Base-by-base conservation (phyloP, 2,888 invertebrate genomes). In the Lasioglossum villosulum region DNA sequence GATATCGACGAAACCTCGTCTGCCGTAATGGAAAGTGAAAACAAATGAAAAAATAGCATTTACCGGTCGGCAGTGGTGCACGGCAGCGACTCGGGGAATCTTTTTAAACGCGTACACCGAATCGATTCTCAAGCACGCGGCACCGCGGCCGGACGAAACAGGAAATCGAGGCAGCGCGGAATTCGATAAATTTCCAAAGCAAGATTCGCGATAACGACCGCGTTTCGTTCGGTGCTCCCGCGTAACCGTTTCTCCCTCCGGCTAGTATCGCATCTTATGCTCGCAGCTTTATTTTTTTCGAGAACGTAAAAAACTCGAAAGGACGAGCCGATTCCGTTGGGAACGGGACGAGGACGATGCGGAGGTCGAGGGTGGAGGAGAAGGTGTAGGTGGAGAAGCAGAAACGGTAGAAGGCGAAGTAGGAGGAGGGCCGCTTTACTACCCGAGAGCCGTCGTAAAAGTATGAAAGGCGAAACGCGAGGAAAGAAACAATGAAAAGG, bases 401-500 rank as follows among this genome's bases (percentile, higher is more conserved):
- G 56, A 56, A 56, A 56, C 56, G 56, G 56, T 56, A 27, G 30
- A 30, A 30, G 59, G 27, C 12, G 59, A 4, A 14, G 59, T 19
- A 66, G 30, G 30, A 19, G 66, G 66, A 66, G 23, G 68, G 68
- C 39, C 52, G 71, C 37, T 81, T 77, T 77, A 72, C 63, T 30
- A 72, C 52, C 68, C 42, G 77, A 66, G 48, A 72, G 74, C 39
- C n/a, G 52, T 79, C 79, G 79, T 71, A 75, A 79, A 66, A 68
- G 42, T 59, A 52, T 30, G 63, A 77, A 68, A 78, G 42, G 75
- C 59, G 77, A 37, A 52, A 66, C 78, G 80, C 48, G 72, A 66
- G 79, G 66, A 78, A 66, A 82, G 84, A 76, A 83, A 78, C 72
- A 80, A 80, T 80, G 79, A 82, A 83, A 68, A 48, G 70, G 80